Conservation (phyloP, 2,888 invertebrate species). For the Drosophila subsilvestris region DNA sequence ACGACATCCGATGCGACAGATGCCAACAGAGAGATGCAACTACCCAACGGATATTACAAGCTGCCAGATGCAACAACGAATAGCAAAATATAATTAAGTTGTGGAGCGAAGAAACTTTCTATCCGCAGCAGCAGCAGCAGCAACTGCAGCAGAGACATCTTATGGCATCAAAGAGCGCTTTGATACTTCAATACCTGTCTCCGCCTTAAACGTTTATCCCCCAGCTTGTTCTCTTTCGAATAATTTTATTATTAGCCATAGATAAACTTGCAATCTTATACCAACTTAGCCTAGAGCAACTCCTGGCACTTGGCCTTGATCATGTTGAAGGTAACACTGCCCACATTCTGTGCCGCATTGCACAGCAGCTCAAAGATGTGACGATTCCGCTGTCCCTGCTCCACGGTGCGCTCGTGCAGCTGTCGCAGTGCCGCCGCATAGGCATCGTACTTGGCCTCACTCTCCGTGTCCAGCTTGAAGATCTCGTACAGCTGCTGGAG, state of each 20-base stretch:
- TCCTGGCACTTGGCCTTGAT: constrained; percentile 75
- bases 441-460: constrained; percentile 68
- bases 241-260: background rate
- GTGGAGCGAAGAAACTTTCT: background rate
- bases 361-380: constrained; percentile 77
- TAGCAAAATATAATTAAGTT: constrained; percentile 61
- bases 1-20: constrained; percentile 61
- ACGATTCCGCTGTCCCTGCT: constrained; percentile 55
- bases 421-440: constrained; percentile 61
- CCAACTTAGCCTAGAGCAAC: constrained; percentile 24
- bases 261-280: background rate
- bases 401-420: constrained; percentile 63
- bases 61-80: constrained; percentile 36
- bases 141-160: background rate
- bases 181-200: background rate
- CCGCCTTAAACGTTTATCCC: background rate
- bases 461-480: constrained; percentile 78
- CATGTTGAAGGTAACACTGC: constrained; percentile 78
- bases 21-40: constrained; percentile 6
- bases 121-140: background rate
- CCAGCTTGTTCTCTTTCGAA: background rate
- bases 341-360: constrained; percentile 79
- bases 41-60: constrained; percentile 64
- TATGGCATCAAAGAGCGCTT: background rate
- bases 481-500: constrained; percentile 66